Conservation (phyloP, 2,113 vertebrate genomes). For the Ursus arctos region DNA sequence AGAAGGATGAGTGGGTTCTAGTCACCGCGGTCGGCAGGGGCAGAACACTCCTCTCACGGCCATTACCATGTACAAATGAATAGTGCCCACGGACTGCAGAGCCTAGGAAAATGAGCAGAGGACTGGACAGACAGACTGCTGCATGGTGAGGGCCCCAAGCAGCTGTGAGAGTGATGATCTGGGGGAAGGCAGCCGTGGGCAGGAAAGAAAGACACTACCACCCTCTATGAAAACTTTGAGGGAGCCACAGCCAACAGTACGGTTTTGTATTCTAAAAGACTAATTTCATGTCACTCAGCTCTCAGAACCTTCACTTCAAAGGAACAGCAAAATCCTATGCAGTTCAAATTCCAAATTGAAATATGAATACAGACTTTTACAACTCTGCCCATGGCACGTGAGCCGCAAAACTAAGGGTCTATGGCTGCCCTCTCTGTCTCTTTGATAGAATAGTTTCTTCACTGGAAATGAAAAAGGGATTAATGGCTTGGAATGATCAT, state of each 20-base stretch:
- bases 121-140: not conserved
- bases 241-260: not conserved
- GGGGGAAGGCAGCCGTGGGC: not conserved
- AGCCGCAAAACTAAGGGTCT: not conserved
- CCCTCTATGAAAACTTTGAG: not conserved
- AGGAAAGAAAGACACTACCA: not conserved
- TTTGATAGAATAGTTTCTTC: conserved; percentile 6
- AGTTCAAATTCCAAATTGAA: not conserved
- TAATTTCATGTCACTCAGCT: not conserved
- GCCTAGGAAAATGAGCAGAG: not conserved
- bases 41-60: fast-evolving
- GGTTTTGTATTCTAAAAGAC: not conserved
- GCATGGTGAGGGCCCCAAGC: not conserved
- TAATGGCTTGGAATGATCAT: not conserved
- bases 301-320: not conserved
- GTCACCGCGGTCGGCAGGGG: too few species aligned
- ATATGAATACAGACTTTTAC: not conserved
- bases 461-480: not conserved
- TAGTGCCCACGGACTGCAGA: not conserved
- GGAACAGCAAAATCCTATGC: not conserved
- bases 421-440: not conserved
- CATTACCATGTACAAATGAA: not conserved
- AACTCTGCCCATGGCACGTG: not conserved
- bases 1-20: not conserved
- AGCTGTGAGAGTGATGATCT: not conserved